phyloP scores from a whole-genome alignment of 1,140 invertebrate genomes.

The Diorhabda carinulata region DNA sequence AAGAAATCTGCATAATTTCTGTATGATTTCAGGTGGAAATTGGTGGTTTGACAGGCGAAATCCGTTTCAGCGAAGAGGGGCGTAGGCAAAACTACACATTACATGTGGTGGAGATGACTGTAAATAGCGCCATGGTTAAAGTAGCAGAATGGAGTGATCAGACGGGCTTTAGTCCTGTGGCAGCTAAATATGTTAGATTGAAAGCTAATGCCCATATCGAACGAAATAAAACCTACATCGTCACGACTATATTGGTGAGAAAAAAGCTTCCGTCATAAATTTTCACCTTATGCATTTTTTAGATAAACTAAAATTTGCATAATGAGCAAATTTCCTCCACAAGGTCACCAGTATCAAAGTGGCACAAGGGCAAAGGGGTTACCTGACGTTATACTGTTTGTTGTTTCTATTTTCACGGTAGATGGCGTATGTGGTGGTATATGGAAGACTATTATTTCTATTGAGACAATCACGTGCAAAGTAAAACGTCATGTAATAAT shows the following conservation, averaged over 20 bases:
- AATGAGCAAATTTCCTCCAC: no score
- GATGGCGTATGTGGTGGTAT: no score
- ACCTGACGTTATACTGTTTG: no score
- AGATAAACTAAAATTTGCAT: no score
- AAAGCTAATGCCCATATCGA: constrained; percentile 69
- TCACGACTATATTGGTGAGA: constrained; percentile 87
- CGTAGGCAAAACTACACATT: constrained; percentile 85
- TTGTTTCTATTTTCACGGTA: no score
- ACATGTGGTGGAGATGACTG: constrained; percentile 89
- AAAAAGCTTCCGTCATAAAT: not conserved
- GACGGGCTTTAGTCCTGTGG: constrained; percentile 69
- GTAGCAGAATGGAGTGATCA: constrained; percentile 91
- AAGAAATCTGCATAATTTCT: no score
- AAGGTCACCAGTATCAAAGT: no score
- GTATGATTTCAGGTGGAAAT: constrained; percentile 71
- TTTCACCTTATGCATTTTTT: no score
- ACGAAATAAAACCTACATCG: constrained; percentile 84
- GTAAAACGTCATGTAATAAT: no score
- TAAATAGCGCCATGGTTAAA: constrained; percentile 73
- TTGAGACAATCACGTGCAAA: no score
- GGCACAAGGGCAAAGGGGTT: no score
- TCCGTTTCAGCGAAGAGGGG: constrained; percentile 83
- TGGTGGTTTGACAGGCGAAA: constrained; percentile 84
- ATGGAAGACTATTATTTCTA: no score
- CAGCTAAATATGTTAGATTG: constrained; percentile 73